phyloP scores from a whole-genome alignment of 2,888 invertebrate genomes.

The Caenorhabditis sulstoni region DNA sequence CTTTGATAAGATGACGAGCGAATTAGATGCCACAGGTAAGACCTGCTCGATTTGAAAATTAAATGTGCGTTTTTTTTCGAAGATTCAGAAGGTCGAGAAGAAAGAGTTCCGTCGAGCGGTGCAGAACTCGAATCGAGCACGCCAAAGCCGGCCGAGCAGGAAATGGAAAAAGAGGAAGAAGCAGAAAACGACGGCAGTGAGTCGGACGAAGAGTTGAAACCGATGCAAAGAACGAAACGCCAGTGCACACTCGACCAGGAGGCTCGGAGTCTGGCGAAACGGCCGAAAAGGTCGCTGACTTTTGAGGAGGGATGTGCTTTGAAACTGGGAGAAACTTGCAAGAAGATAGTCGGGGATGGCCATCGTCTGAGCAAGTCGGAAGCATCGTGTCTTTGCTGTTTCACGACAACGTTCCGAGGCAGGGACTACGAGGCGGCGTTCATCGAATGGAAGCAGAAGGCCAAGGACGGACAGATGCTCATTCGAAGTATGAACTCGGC shows the following conservation, averaged over 20 bases:
- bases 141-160: neutral
- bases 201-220: neutral
- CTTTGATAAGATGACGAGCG: no score
- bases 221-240: conserved; percentile 25
- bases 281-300: neutral
- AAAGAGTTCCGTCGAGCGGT: neutral
- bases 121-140: neutral
- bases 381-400: conserved; percentile 38
- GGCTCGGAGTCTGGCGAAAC: conserved; percentile 25
- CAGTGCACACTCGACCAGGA: conserved; percentile 19
- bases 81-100: neutral
- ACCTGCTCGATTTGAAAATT: no score
- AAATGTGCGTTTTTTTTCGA: no score
- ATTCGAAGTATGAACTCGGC: conserved; percentile 32
- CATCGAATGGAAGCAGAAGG: conserved; percentile 32
- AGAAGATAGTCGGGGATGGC: conserved; percentile 9
- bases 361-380: conserved; percentile 41
- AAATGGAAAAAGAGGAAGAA: neutral
- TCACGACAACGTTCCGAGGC: conserved; percentile 38
- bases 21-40: no score
- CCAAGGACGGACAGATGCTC: conserved; percentile 35
- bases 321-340: conserved; percentile 13
- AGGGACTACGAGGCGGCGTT: conserved; percentile 32
- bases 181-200: conserved; percentile 3
- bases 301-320: conserved; percentile 38